These are phyloP conservation scores for Pavo muticus DNA, from an alignment of 2,113 vertebrate genomes.

Conservation along the genomic window DNA sequence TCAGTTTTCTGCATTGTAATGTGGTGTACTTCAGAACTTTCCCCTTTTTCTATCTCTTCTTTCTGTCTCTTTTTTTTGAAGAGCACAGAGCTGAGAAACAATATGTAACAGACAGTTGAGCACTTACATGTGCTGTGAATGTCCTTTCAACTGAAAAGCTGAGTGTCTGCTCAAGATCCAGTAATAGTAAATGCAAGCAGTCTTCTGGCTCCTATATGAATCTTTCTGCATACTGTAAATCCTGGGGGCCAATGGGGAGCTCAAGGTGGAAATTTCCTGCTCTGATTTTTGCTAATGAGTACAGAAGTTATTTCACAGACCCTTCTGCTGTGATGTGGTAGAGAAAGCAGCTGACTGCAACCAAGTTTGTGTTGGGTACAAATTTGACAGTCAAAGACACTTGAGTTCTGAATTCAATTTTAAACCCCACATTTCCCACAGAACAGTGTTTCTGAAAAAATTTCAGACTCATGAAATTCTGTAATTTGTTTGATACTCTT, in stretches of 20 bases:
- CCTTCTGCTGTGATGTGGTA: not conserved
- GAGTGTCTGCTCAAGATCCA: not conserved
- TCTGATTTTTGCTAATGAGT: not conserved
- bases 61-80: not conserved
- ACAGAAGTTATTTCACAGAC: not conserved
- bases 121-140: not conserved
- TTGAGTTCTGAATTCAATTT: not conserved
- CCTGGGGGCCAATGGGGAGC: not conserved
- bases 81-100: not conserved
- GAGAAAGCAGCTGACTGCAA: not conserved
- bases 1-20: not conserved
- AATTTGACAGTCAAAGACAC: not conserved
- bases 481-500: not conserved
- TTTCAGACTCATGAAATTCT: not conserved
- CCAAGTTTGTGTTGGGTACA: not conserved
- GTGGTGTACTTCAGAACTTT: not conserved
- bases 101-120: not conserved
- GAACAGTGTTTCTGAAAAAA: not conserved
- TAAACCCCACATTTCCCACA: not conserved
- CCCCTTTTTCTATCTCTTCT: not conserved
- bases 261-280: not conserved
- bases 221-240: not conserved
- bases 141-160: slow-evolving; percentile 14
- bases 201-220: not conserved
- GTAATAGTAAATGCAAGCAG: slow-evolving; percentile 28